A percentile compares a stretch with the other conserved stretches of the same genome.
Evolutionary conservation across 2,888 invertebrate species (phyloP).

Genomic region (Pyralis farinalis): DNA sequence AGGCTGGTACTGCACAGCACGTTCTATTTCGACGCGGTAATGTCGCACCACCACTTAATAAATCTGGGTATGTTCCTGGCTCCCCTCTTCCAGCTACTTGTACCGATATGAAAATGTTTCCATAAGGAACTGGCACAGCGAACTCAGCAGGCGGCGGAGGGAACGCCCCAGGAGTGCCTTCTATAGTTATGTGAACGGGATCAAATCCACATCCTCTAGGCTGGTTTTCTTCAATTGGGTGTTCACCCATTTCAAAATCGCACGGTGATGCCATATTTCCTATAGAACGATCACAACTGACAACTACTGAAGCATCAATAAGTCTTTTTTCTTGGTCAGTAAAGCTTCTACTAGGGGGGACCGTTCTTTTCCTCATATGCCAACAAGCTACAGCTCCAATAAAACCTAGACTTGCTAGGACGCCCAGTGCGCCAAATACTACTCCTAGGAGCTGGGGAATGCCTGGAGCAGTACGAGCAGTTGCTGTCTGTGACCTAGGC

Average conservation of each 20-base stretch:
- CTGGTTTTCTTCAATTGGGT: constrained; percentile 63
- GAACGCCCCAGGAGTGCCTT: constrained; percentile 74
- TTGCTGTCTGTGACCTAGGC: constrained; percentile 85
- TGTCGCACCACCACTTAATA: constrained; percentile 78
- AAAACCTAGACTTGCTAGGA: constrained; percentile 85
- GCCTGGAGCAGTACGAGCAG: constrained; percentile 87
- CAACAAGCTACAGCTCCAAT: constrained; percentile 74
- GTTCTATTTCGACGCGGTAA: constrained; percentile 72
- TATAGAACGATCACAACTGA: constrained; percentile 84
- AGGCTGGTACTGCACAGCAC: constrained; percentile 83
- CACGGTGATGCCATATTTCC: constrained; percentile 82
- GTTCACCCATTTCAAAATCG: constrained; percentile 72
- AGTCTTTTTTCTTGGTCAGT: constrained; percentile 94
- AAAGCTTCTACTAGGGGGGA: constrained; percentile 85
- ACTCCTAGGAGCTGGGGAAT: constrained; percentile 88
- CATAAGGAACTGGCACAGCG: constrained; percentile 79
- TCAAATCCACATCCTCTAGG: constrained; percentile 75
- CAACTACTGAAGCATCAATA: constrained; percentile 86
- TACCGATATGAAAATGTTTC: constrained; percentile 93
- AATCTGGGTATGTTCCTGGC: constrained; percentile 85
- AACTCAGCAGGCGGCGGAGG: constrained; percentile 78
- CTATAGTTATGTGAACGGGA: constrained; percentile 83
- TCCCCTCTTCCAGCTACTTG: constrained; percentile 83
- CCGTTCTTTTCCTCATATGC: constrained; percentile 87
- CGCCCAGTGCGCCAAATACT: constrained; percentile 87